phyloP scores from a whole-genome alignment of 2,888 invertebrate genomes.

The Acrobasis repandana region DNA sequence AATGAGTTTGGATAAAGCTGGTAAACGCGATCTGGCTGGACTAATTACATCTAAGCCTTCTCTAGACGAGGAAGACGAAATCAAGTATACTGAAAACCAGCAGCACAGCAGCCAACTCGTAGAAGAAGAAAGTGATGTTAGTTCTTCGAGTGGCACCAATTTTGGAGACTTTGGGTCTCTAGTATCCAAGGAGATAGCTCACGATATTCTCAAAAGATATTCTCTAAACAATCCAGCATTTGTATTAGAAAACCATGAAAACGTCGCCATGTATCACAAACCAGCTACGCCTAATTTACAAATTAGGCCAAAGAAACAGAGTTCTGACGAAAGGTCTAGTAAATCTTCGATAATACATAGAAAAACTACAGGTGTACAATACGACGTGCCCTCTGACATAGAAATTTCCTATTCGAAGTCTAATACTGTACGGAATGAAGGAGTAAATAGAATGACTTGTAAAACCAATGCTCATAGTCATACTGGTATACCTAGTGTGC shows the following conservation, averaged over 20 bases:
- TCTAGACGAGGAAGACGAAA: not conserved
- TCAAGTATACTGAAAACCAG: not conserved
- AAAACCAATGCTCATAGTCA: not conserved
- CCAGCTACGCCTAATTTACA: not conserved
- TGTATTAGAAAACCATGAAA: not conserved
- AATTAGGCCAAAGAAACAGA: not conserved
- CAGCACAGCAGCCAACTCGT: not conserved
- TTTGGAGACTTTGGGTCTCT: not conserved
- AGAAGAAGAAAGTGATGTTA: not conserved
- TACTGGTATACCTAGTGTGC: not conserved
- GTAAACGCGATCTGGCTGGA: not conserved
- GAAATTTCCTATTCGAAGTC: not conserved
- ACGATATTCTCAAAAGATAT: slow-evolving; percentile 1
- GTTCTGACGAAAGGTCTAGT: not conserved
- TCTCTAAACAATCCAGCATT: not conserved
- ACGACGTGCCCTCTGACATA: not conserved
- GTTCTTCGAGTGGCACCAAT: not conserved
- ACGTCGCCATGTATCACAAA: not conserved
- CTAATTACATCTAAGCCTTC: not conserved
- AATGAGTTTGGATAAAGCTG: not conserved
- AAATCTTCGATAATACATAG: not conserved
- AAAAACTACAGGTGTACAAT: slow-evolving; percentile 5
- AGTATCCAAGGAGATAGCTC: slow-evolving; percentile 1
- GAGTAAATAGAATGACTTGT: not conserved
- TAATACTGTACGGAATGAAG: slow-evolving; percentile 2